Percentiles rank a stretch among this genome's conserved stretches.
phyloP scores from a whole-genome alignment of 2,797 vertebrate genomes.

The Australoheros facetus region DNA sequence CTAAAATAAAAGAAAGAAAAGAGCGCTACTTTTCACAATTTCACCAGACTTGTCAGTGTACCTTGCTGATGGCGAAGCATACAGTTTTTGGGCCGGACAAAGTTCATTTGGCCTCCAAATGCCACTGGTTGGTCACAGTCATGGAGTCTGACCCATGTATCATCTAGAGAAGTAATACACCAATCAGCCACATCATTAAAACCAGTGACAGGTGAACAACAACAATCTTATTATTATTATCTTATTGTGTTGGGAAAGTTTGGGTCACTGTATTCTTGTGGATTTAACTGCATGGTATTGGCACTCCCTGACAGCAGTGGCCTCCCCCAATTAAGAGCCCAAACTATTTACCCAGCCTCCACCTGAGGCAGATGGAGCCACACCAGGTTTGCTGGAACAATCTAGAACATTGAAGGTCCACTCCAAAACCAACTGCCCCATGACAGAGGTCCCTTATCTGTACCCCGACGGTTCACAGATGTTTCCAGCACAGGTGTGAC shows the following conservation, averaged over 20 bases:
- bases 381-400: not conserved
- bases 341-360: not conserved
- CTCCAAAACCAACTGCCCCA: not conserved
- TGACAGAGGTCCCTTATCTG: too few species aligned
- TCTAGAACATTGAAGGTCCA: not conserved
- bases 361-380: not conserved
- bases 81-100: constrained; percentile 10
- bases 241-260: not conserved
- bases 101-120: constrained; percentile 4
- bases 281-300: not conserved
- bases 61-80: constrained; percentile 53
- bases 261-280: not conserved
- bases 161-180: constrained; percentile 21
- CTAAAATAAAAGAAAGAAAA: constrained; percentile 37
- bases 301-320: not conserved
- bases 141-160: constrained; percentile 35
- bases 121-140: constrained; percentile 53
- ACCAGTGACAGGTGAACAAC: not conserved
- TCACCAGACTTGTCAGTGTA: constrained; percentile 60
- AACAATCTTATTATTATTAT: not conserved
- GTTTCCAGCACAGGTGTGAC: not conserved
- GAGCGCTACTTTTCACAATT: constrained; percentile 54
- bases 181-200: not conserved
- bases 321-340: too few species aligned
- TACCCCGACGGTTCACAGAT: too few species aligned